These are phyloP conservation scores for Slavum lentiscoides DNA, from an alignment of 2,888 invertebrate species.

Conservation along the genomic window DNA sequence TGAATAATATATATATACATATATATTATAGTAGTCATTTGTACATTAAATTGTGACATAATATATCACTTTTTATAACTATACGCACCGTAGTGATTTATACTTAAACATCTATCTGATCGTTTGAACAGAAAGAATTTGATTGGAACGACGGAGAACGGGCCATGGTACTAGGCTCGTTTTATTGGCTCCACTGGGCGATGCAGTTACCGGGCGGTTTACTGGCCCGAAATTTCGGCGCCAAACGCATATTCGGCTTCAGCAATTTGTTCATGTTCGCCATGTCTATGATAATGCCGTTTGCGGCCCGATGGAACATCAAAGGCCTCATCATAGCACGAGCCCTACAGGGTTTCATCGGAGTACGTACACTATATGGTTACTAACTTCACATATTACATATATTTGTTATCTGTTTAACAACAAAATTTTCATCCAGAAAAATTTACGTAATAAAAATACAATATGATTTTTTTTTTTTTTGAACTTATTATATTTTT, in stretches of 20 bases:
- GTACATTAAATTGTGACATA: too few relatives aligned
- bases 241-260: constrained; percentile 72
- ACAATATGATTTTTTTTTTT: too few relatives aligned
- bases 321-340: constrained; percentile 66
- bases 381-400: too few relatives aligned
- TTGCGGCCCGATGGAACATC: constrained; percentile 66
- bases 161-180: constrained; percentile 69
- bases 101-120: not conserved
- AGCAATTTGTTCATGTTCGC: constrained; percentile 69
- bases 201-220: constrained; percentile 75
- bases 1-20: too few relatives aligned
- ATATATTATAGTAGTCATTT: too few relatives aligned
- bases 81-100: not conserved
- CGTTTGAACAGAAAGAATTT: constrained; percentile 48
- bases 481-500: too few relatives aligned
- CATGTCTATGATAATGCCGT: constrained; percentile 70
- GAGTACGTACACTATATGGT: constrained; percentile 61
- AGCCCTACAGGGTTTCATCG: constrained; percentile 70
- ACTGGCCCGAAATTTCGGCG: constrained; percentile 71
- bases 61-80: too few relatives aligned
- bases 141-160: constrained; percentile 70
- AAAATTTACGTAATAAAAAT: too few relatives aligned
- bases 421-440: too few relatives aligned
- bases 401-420: too few relatives aligned
- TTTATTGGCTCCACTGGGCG: constrained; percentile 75